Evolutionary conservation across 2,113 vertebrate genomes (phyloP), one percentile per base, ranked within the genome.

Genomic region (Muntiacus muntjak): DNA sequence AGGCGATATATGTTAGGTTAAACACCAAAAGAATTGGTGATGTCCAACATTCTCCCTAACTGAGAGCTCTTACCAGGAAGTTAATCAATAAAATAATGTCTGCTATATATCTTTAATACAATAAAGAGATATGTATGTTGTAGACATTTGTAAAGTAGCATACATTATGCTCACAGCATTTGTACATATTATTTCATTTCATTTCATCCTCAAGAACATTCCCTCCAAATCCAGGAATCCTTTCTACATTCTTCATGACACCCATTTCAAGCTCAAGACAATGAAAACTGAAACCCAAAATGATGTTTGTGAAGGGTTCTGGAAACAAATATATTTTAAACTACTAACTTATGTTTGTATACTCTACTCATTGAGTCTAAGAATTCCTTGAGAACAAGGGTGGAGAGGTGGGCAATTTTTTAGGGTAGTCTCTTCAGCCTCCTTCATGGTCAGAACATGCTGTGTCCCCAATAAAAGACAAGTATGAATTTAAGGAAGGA

Each of bases 51-150:
- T 17, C 33, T 86, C 23, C 33, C 50, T 12, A n/a, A 16, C 5
- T 89, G 8, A 33, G 87, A 93, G 71, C 26, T 74, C 50, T 60
- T 83, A 50, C 6, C 5, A 62, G 7, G 26, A 79, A 81, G 17
- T 52, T 67, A 67, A 58, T 85, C 43, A 91, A 86, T 52, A 87
- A 90, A 87, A 83, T 50, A 88, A 81, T 47, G n/a, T 47, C 21
- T 60, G 4, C 17, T 28, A 7, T 15, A 8, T 52, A 23, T 43
- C 10, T 84, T 87, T n/a, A 16, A 79, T 84, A 54, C 5, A 86
- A 87, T n/a, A 83, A 71, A 62, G 47, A 47, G 12, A 23, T 79
- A 60, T 40, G 19, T 30, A n/a, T 43, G 16, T 12, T 60, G 58
- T 50, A 43, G 45, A 64, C 25, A n/a, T 85, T 93, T 57, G 16